These are phyloP conservation scores for Pseudolaguvia tuberculata DNA, from an alignment of 2,113 vertebrate genomes.

Conservation along the genomic window DNA sequence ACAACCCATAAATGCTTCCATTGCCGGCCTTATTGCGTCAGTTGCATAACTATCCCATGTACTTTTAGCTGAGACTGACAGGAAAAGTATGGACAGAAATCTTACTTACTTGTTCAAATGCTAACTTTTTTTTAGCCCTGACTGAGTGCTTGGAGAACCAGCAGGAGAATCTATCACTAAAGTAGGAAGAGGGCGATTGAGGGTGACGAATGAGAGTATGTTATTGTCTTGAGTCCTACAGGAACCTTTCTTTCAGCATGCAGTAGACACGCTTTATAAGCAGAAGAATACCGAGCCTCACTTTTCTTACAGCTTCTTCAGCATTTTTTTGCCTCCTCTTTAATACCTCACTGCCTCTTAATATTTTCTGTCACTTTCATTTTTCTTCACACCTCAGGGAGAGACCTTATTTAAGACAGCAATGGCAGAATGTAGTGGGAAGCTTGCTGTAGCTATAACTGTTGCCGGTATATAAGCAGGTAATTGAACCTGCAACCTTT, in stretches of 20 bases:
- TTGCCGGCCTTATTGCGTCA: neutral
- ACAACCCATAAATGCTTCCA: neutral
- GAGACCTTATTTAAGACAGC: slow-evolving; percentile 11
- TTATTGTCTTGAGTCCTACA: neutral
- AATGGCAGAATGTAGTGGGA: neutral
- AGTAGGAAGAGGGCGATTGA: neutral
- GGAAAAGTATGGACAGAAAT: slow-evolving; percentile 45
- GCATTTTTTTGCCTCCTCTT: neutral
- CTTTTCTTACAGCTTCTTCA: neutral
- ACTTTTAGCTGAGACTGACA: slow-evolving; percentile 56
- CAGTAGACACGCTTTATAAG: slow-evolving; percentile 14
- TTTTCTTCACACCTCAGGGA: slow-evolving; percentile 6
- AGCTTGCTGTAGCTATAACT: too few species aligned
- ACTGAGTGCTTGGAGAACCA: slow-evolving; percentile 9
- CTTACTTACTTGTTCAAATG: slow-evolving; percentile 59
- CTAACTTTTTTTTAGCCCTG: slow-evolving; percentile 46
- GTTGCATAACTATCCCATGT: neutral
- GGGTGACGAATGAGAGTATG: slow-evolving; percentile 6
- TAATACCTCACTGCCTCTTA: neutral
- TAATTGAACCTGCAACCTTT: neutral
- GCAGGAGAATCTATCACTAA: slow-evolving; percentile 8
- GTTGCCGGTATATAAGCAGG: neutral
- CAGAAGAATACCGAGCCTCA: neutral
- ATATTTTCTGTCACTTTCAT: slow-evolving; percentile 24
- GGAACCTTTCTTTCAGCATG: slow-evolving; percentile 5